A percentile compares a stretch with the other conserved stretches of the same genome.
phyloP scores from a whole-genome alignment of 1,140 invertebrate genomes.

The Sogatella furcifera region DNA sequence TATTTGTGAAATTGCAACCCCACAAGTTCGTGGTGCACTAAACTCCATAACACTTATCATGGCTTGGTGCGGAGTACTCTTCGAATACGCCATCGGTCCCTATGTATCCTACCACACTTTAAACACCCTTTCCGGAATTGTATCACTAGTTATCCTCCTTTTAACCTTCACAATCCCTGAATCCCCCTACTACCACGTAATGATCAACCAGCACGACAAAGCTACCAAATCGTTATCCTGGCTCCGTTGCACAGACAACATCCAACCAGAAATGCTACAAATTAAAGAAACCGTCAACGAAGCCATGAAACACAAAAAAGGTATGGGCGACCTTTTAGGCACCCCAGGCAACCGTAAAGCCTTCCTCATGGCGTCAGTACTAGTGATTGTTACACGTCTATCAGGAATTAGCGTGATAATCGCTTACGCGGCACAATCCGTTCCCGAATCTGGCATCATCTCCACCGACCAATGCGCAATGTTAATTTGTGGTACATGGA shows the following conservation, averaged over 20 bases:
- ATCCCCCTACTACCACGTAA: constrained; percentile 59
- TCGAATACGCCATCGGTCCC: constrained; percentile 63
- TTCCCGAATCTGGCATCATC: constrained; percentile 34
- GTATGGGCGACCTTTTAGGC: constrained; percentile 10
- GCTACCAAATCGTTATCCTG: constrained; percentile 52
- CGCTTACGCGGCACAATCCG: constrained; percentile 62
- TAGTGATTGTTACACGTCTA: constrained; percentile 64
- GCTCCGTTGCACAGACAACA: constrained; percentile 39
- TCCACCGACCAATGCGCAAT: constrained; percentile 6
- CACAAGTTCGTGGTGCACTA: constrained; percentile 45
- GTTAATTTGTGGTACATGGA: constrained; percentile 17
- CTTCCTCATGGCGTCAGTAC: constrained; percentile 46
- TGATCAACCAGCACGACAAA: constrained; percentile 41
- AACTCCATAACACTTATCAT: constrained; percentile 56
- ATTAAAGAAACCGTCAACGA: constrained; percentile 17
- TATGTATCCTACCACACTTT: constrained; percentile 53
- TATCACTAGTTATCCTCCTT: constrained; percentile 48
- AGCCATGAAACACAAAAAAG: constrained; percentile 10
- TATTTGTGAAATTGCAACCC: constrained; percentile 53
- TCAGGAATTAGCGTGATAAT: constrained; percentile 62
- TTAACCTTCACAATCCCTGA: constrained; percentile 69
- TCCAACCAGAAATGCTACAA: constrained; percentile 12
- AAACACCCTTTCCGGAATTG: constrained; percentile 46
- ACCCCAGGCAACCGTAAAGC: constrained; percentile 37
- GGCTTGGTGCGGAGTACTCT: constrained; percentile 61